Evolutionary conservation across 1,140 invertebrate genomes (phyloP).

Genomic region (Drosophila tropicalis): DNA sequence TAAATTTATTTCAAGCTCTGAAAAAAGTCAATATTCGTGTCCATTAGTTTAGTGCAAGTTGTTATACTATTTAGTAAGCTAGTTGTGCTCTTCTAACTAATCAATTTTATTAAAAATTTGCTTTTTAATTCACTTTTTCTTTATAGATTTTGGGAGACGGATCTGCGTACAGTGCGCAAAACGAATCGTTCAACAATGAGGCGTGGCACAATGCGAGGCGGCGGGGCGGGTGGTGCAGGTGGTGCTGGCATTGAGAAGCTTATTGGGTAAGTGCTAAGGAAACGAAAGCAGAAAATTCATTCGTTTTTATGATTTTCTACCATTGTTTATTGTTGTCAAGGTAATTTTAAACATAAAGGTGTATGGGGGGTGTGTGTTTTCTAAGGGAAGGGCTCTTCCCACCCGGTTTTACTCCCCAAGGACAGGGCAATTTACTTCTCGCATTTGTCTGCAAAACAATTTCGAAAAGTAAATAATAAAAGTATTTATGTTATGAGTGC

Average conservation of each 20-base stretch:
- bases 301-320: conserved; percentile 64
- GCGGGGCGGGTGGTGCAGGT: conserved; percentile 29
- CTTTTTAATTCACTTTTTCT: background rate
- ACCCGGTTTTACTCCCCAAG: conserved; percentile 30
- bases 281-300: conserved; percentile 58
- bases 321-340: conserved; percentile 46
- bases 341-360: conserved; percentile 57
- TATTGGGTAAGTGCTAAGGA: conserved; percentile 58
- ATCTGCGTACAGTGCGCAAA: conserved; percentile 89
- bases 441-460: conserved; percentile 60
- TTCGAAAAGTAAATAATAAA: conserved; percentile 73
- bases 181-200: conserved; percentile 84
- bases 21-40: no score
- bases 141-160: conserved; percentile 88
- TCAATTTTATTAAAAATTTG: background rate
- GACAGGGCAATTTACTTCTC: conserved; percentile 63
- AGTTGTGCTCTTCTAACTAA: background rate
- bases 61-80: no score
- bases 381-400: background rate
- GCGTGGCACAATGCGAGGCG: conserved; percentile 23
- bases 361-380: conserved; percentile 24
- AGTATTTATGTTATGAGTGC: conserved; percentile 56
- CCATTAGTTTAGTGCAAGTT: no score
- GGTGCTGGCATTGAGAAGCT: conserved; percentile 59
- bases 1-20: no score